Percentiles rank a stretch among this genome's conserved stretches.
Evolutionary conservation across 2,797 vertebrate genomes (phyloP).

Genomic region (Spatula clypeata): DNA sequence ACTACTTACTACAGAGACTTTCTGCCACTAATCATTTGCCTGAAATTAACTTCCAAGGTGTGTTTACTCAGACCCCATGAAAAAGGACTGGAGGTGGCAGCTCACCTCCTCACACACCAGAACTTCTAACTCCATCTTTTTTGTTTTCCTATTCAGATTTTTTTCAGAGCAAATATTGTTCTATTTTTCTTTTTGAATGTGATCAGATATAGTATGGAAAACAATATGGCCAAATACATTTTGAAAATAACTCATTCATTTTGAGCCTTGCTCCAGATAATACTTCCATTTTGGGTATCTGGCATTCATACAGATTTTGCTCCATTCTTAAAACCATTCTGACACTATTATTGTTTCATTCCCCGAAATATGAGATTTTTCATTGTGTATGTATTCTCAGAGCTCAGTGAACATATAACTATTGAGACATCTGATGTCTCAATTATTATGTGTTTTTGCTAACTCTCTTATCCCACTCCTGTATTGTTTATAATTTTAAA

Average conservation of each 20-base stretch:
- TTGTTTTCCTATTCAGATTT: background rate
- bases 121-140: background rate
- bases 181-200: background rate
- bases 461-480: background rate
- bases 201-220: background rate
- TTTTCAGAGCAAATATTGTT: background rate
- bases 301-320: background rate
- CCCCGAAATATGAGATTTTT: background rate
- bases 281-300: background rate
- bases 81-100: background rate
- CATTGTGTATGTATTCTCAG: background rate
- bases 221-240: background rate
- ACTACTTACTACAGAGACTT: rapidly evolving
- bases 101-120: background rate
- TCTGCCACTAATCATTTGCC: background rate
- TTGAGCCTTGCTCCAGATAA: background rate
- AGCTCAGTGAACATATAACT: background rate
- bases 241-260: background rate
- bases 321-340: background rate
- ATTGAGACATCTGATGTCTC: background rate
- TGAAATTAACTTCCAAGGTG: background rate
- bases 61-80: background rate
- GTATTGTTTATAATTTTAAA: background rate
- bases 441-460: background rate
- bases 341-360: background rate